Evolutionary conservation across 2,113 vertebrate species (phyloP).

Genomic region (Dipodomys merriami): DNA sequence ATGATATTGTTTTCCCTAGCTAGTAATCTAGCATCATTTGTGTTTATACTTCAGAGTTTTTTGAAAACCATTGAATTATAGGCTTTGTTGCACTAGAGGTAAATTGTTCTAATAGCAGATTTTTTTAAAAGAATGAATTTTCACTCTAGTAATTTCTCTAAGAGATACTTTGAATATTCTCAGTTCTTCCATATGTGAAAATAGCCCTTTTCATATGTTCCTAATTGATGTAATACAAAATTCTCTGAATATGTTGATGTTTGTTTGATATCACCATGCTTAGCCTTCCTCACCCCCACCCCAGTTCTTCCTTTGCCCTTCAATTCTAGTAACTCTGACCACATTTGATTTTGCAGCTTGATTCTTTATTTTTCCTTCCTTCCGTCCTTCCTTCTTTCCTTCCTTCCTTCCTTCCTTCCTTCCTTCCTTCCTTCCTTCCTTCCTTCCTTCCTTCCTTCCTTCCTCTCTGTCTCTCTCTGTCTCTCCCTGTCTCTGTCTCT

Average conservation of each 20-base stretch:
- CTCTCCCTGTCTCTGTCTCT: too few species aligned
- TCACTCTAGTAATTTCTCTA: background rate
- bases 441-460: too few species aligned
- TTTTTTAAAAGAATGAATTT: background rate
- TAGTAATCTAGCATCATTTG: too few species aligned
- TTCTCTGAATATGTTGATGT: background rate
- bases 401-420: too few species aligned
- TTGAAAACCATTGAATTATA: too few species aligned
- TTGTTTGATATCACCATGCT: background rate
- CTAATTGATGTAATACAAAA: background rate
- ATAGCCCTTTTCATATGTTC: background rate
- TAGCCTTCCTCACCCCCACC: background rate
- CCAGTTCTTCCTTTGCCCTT: background rate
- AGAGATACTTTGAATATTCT: background rate
- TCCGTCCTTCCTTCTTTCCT: too few species aligned
- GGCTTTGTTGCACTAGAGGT: too few species aligned
- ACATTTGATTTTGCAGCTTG: background rate
- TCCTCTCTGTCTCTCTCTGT: too few species aligned
- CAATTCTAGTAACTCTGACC: background rate
- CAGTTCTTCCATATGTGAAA: background rate
- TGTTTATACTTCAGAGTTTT: too few species aligned
- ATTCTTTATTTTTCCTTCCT: too few species aligned
- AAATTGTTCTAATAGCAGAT: background rate
- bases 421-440: too few species aligned
- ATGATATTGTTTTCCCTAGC: too few species aligned